These are phyloP conservation scores for Tipula lateralis DNA, from an alignment of 2,888 invertebrate species.

Conservation along the genomic window DNA sequence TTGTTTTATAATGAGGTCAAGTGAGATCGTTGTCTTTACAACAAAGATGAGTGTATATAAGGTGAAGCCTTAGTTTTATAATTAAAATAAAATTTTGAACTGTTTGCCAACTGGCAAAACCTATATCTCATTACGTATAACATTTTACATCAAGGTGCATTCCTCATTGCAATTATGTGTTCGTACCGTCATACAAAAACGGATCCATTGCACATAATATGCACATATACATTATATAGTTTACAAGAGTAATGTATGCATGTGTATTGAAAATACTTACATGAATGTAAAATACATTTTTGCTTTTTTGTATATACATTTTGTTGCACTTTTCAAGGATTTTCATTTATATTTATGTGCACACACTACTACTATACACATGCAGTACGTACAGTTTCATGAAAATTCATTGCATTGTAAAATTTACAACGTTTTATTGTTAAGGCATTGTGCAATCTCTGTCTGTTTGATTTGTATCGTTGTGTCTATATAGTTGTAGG, in stretches of 20 bases:
- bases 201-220: not conserved
- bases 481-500: not conserved
- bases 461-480: no score
- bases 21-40: not conserved
- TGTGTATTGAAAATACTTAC: not conserved
- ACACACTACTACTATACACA: not conserved
- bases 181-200: not conserved
- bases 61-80: not conserved
- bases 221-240: no score
- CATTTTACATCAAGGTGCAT: not conserved
- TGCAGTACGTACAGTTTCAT: not conserved
- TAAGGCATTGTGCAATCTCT: conserved; percentile 14
- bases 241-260: not conserved
- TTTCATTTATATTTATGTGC: conserved; percentile 2
- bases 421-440: conserved; percentile 11
- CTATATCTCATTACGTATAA: no score
- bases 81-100: not conserved
- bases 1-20: conserved; percentile 11
- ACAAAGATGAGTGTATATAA: not conserved
- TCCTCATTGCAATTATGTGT: not conserved
- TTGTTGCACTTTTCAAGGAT: conserved; percentile 24
- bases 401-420: conserved; percentile 19
- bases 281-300: not conserved
- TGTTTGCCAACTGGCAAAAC: not conserved
- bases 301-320: not conserved